Conservation (phyloP, 2,888 invertebrate genomes). For the Diarsia rubi region DNA sequence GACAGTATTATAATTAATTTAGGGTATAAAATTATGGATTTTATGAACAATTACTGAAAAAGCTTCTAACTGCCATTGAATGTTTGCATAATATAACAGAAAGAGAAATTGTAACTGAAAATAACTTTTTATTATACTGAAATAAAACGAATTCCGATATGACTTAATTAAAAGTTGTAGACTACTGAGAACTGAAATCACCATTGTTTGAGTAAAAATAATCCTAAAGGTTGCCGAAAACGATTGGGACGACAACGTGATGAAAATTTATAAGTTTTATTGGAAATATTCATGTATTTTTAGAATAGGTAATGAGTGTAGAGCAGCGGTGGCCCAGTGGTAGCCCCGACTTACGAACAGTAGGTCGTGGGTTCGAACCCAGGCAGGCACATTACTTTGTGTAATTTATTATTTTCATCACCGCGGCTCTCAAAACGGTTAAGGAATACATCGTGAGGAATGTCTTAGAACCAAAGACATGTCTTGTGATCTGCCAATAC, state of each 20-base stretch:
- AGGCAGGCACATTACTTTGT: too few relatives aligned
- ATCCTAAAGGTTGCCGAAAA: background rate
- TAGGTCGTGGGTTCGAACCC: too few relatives aligned
- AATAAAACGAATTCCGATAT: constrained; percentile 7
- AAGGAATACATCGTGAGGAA: too few relatives aligned
- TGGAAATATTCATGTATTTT: background rate
- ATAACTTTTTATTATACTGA: constrained; percentile 9
- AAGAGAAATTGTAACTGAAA: background rate
- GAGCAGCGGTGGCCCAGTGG: too few relatives aligned
- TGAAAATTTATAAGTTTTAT: background rate
- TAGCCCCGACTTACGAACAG: too few relatives aligned
- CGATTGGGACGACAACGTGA: background rate
- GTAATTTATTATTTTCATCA: too few relatives aligned
- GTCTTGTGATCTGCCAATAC: too few relatives aligned
- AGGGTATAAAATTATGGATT: constrained; percentile 4
- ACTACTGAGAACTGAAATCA: background rate
- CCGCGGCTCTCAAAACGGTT: too few relatives aligned
- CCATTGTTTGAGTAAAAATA: constrained; percentile 1
- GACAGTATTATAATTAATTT: constrained; percentile 6
- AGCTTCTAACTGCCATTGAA: background rate
- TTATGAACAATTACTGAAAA: constrained; percentile 16
- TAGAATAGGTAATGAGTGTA: too few relatives aligned
- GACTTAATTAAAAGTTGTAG: constrained; percentile 27
- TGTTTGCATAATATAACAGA: constrained; percentile 24
- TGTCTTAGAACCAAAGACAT: too few relatives aligned